Evolutionary conservation across 2,113 vertebrate species (phyloP).

Genomic region (Melanostigma gelatinosum): DNA sequence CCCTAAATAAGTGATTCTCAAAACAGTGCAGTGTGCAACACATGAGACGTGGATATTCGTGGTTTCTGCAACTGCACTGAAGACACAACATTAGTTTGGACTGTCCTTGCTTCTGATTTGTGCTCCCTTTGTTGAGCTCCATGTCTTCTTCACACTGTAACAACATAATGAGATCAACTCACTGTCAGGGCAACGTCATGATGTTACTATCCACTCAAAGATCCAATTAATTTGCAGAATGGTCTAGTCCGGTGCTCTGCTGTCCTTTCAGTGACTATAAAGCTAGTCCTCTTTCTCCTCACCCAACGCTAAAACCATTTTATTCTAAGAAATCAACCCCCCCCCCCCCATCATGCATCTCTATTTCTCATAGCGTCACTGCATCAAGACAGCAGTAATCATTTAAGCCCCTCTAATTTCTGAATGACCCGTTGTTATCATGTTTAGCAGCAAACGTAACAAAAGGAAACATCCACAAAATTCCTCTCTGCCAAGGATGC

Average conservation of each 20-base stretch:
- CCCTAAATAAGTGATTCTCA: neutral
- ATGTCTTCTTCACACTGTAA: slow-evolving; percentile 6
- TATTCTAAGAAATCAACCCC: neutral
- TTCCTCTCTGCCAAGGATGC: slow-evolving; percentile 5
- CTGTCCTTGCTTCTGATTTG: slow-evolving; percentile 48
- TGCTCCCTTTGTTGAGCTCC: slow-evolving; percentile 38
- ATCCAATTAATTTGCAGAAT: neutral
- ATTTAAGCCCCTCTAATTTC: neutral
- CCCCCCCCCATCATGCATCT: neutral
- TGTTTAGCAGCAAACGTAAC: neutral
- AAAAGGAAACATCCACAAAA: neutral
- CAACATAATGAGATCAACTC: neutral
- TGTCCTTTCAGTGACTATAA: neutral
- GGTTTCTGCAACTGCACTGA: slow-evolving; percentile 18
- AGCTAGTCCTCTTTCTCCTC: neutral
- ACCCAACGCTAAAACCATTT: neutral
- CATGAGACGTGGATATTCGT: slow-evolving; percentile 4
- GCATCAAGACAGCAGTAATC: slow-evolving; percentile 2
- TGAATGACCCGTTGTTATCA: neutral
- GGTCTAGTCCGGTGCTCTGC: slow-evolving; percentile 2
- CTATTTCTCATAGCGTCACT: neutral
- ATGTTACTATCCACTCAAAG: slow-evolving; percentile 14
- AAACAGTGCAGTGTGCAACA: neutral
- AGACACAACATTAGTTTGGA: slow-evolving; percentile 5
- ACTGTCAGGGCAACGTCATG: neutral